These are phyloP conservation scores for Lerista edwardsae DNA, from an alignment of 2,797 vertebrate genomes.

Conservation along the genomic window DNA sequence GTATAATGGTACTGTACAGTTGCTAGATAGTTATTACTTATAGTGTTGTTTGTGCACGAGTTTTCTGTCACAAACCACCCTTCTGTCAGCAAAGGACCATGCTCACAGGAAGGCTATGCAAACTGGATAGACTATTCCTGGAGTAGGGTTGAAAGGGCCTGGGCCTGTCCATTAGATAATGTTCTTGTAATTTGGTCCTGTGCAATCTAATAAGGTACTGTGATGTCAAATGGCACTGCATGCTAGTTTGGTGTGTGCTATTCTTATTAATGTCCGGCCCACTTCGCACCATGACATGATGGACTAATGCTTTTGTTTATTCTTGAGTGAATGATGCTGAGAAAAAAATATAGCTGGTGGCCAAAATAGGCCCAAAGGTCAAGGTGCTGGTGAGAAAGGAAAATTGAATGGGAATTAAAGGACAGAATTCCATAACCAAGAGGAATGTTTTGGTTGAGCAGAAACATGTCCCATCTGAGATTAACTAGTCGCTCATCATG, in stretches of 20 bases:
- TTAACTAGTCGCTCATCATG: too few species aligned
- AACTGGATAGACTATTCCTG: background rate
- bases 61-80: background rate
- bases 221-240: background rate
- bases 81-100: background rate
- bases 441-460: background rate
- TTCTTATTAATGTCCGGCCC: background rate
- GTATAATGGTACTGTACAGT: background rate
- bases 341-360: background rate
- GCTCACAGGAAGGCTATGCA: background rate
- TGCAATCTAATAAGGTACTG: too few species aligned
- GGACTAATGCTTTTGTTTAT: background rate
- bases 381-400: background rate
- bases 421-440: background rate
- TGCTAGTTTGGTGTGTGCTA: background rate
- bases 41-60: conserved; percentile 31
- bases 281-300: background rate
- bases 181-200: background rate
- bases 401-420: too few species aligned
- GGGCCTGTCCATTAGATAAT: background rate
- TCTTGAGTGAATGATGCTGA: background rate
- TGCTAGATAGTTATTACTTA: conserved; percentile 11
- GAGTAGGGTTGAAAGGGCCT: background rate
- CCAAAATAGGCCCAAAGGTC: background rate
- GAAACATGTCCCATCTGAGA: too few species aligned